Base-by-base conservation (phyloP, 2,888 invertebrate genomes). In the Ferdinandea cuprea region DNA sequence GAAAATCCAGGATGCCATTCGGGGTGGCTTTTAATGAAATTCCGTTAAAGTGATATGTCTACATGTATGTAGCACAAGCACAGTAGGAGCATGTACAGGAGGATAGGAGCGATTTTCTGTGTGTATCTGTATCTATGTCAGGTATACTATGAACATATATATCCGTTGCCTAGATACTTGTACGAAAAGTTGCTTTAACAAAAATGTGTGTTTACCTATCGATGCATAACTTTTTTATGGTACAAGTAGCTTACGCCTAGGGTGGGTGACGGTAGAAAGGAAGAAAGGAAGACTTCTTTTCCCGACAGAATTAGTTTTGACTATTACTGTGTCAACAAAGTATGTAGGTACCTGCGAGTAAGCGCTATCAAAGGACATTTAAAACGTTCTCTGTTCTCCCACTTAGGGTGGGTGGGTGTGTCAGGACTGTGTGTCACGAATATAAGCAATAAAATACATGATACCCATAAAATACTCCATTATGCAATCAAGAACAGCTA, bases 381-480 rank as follows among this genome's bases (percentile, higher is more conserved):
- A 37, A 59, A 40, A 30, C 42, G 42, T 19, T 17, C 59, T 32
- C 59, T 32, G 25, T 42, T 32, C 44, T 63, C 17, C 40, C 28
- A 13, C 19, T 40, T 13, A 32, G 17, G 44, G 21, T 35, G 30
- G 17, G 17, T n/a, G n/a, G n/a, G n/a, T n/a, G n/a, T n/a, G n/a
- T n/a, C n/a, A n/a, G n/a, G n/a, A n/a, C 32, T 35, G 35, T 19
- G 28, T 65, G 44, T 52, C 65, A 50, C 44, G 65, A 72, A 65
- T 68, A 77, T 56, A 54, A 63, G 46, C 63, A 77, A 73, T 68
- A 61, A 73, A 66, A 66, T 61, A 17, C 56, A 66, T 37, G 65
- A 79, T 61, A 59, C 25, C 52, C 61, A 73, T 63, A 68, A 61
- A 68, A 44, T 63, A 35, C 32, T 25, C 40, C 46, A 68, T 80